Base-by-base conservation (phyloP, 2,888 invertebrate species). In the Acronicta aceris region DNA sequence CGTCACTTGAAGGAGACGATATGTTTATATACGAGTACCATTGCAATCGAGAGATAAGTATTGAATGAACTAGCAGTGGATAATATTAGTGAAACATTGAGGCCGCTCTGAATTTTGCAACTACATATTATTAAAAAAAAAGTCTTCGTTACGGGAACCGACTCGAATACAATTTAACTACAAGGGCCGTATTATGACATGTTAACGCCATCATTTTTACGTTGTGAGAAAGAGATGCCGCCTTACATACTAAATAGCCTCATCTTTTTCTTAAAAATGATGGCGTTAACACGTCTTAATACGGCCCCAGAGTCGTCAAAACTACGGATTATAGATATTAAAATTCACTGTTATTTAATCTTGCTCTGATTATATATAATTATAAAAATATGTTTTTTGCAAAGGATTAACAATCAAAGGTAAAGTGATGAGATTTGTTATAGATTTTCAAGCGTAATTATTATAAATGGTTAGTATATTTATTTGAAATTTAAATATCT, bases 401-500 rank as follows among this genome's bases (percentile, higher is more conserved):
- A 55, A 33, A 21, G n/a, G n/a, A 36, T 51, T 7, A 33, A 13
- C 38, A 16, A 42, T 42, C 5, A 46, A 45, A 5, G 43, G 46
- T 33, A 53, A 51, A 43, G 16, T 46, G 9, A 56, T 65, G 60
- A 61, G 71, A 69, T 69, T 70, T 54, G 21, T 42, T 48, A 57
- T 65, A 56, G 61, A 61, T 56, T 56, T 65, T 46, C 40, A 53
- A 59, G 50, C 56, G 27, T 60, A 46, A 65, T 52, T 64, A 58
- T 48, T 21, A 64, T 12, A 16, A 27, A 21, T 12, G 10, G 10
- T 33, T 13, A 13, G 4, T 36, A 6, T n/a, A 38, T 38, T 38
- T n/a, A 38, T n/a, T 38, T n/a, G n/a, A 38, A n/a, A 38, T n/a
- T 4, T 13, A 13, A 36, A n/a, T 33, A 10, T 12, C 12, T 33